Evolutionary conservation across 2,888 invertebrate genomes (phyloP).

Genomic region (Sesia bembeciformis): DNA sequence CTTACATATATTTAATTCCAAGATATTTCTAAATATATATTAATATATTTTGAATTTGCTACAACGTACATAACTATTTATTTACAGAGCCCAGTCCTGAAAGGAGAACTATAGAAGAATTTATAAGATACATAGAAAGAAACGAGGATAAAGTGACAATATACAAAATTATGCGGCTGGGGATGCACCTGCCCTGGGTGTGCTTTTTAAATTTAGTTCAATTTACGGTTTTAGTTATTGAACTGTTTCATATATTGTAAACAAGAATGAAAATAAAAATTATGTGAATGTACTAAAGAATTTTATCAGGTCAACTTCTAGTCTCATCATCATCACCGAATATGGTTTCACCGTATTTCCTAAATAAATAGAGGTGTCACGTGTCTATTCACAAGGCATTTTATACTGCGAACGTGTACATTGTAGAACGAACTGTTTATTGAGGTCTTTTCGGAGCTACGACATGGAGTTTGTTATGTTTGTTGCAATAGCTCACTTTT

Average conservation of each 20-base stretch:
- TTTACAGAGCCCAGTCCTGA: constrained; percentile 7
- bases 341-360: too few species aligned
- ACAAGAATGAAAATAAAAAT: neutral
- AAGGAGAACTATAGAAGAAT: constrained; percentile 4
- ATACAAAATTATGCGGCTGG: constrained; percentile 6
- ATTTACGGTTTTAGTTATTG: constrained; percentile 8
- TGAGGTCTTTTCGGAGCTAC: too few species aligned
- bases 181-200: constrained; percentile 5
- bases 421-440: too few species aligned
- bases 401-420: too few species aligned
- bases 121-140: constrained; percentile 9
- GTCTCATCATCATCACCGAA: too few species aligned
- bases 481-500: too few species aligned
- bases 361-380: too few species aligned
- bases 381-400: too few species aligned
- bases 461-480: too few species aligned
- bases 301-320: too few species aligned
- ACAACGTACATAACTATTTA: neutral
- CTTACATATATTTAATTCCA: too few species aligned
- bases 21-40: neutral
- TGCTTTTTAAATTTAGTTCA: constrained; percentile 7
- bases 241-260: constrained; percentile 1
- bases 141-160: constrained; percentile 10
- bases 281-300: too few species aligned
- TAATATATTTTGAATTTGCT: neutral